phyloP scores from a whole-genome alignment of 2,113 vertebrate genomes.

The Rhipidura dahli region DNA sequence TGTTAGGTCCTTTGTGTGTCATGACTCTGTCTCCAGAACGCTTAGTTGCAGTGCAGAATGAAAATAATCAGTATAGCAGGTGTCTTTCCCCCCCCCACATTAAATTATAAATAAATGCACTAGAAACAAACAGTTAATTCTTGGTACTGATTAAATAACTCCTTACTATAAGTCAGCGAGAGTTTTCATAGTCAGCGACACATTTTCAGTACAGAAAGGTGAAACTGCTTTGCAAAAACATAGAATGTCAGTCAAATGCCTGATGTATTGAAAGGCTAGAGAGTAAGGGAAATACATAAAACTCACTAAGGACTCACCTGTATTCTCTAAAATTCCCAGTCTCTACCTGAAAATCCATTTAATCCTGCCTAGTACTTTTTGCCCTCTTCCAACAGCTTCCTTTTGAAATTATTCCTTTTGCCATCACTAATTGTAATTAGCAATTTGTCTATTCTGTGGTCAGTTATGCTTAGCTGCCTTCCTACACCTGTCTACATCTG shows the following conservation, averaged over 20 bases:
- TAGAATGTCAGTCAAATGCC: neutral
- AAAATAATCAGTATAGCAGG: neutral
- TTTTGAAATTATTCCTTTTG: neutral
- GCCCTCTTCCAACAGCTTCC: neutral
- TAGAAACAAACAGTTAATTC: neutral
- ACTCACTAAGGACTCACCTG: neutral
- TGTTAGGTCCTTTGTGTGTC: neutral
- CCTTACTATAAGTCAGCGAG: neutral
- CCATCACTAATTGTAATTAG: neutral
- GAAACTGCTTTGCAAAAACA: neutral
- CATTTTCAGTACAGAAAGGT: neutral
- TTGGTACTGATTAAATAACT: neutral
- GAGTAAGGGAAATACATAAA: neutral
- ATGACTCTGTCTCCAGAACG: neutral
- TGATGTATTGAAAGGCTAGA: neutral
- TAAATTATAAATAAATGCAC: neutral
- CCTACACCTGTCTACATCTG: neutral
- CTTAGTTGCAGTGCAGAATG: neutral
- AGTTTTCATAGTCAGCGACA: neutral
- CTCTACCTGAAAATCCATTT: neutral
- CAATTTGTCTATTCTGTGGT: slow-evolving; percentile 12
- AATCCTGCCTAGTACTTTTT: neutral
- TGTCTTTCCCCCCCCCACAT: accelerated
- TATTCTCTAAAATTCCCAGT: neutral
- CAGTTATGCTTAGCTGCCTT: slow-evolving; percentile 48